Evolutionary conservation across 2,888 invertebrate species (phyloP).

Genomic region (Troides aeacus): DNA sequence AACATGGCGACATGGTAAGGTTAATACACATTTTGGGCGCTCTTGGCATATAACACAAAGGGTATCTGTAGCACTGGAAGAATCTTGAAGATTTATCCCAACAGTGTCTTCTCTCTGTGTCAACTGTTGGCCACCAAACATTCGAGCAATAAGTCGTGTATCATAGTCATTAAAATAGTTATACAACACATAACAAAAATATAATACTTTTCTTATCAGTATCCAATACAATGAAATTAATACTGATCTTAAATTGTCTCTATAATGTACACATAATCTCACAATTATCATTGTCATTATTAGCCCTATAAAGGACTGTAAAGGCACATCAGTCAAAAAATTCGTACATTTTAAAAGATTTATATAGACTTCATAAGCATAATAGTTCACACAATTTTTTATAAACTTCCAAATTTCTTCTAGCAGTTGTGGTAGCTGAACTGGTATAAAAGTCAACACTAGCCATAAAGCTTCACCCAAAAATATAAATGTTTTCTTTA

Average conservation of each 20-base stretch:
- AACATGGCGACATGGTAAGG: slow-evolving; percentile 78
- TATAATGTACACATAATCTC: slow-evolving; percentile 60
- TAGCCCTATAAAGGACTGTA: slow-evolving; percentile 69
- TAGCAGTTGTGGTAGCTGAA: slow-evolving; percentile 61
- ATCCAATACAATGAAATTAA: slow-evolving; percentile 56
- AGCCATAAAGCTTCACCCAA: slow-evolving; percentile 66
- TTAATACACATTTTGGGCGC: slow-evolving; percentile 75
- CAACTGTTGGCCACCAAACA: slow-evolving; percentile 54
- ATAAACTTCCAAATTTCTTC: slow-evolving; percentile 45
- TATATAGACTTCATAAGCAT: slow-evolving; percentile 56
- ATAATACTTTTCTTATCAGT: slow-evolving; percentile 58
- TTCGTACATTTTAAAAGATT: slow-evolving; percentile 62
- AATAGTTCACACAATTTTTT: slow-evolving; percentile 40
- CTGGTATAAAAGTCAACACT: slow-evolving; percentile 64
- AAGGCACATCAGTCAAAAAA: slow-evolving; percentile 72
- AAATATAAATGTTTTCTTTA: slow-evolving; percentile 56
- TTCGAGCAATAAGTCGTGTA: slow-evolving; percentile 58
- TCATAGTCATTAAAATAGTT: slow-evolving; percentile 69
- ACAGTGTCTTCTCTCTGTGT: slow-evolving; percentile 42
- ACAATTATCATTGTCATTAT: slow-evolving; percentile 60
- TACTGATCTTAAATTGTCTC: slow-evolving; percentile 48
- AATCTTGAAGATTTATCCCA: slow-evolving; percentile 44
- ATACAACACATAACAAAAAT: slow-evolving; percentile 59
- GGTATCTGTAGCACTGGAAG: slow-evolving; percentile 53
- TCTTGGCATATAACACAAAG: slow-evolving; percentile 80